Evolutionary conservation across 2,113 vertebrate species (phyloP).

Genomic region (Probosciger aterrimus): DNA sequence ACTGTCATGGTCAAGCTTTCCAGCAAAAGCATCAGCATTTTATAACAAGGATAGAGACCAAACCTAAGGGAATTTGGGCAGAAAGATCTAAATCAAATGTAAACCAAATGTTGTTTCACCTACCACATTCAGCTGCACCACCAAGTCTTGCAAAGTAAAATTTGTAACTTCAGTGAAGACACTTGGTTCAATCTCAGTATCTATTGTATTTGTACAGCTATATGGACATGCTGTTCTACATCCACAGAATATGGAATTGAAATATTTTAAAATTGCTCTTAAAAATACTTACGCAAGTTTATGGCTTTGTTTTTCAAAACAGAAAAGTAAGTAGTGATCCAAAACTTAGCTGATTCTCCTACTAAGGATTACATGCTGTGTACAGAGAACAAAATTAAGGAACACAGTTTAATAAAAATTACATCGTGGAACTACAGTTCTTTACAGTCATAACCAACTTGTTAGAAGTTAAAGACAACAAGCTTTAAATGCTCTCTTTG

Average conservation of each 20-base stretch:
- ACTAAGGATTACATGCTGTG: not conserved
- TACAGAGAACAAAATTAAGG: not conserved
- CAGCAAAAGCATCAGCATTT: not conserved
- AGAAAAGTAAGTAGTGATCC: not conserved
- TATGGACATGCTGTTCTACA: not conserved
- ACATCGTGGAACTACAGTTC: not conserved
- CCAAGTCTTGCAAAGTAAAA: not conserved
- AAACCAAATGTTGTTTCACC: not conserved
- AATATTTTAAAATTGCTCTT: not conserved
- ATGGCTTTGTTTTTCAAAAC: not conserved
- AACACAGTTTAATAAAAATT: not conserved
- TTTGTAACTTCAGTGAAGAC: not conserved
- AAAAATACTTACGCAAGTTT: not conserved
- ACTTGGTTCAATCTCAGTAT: not conserved
- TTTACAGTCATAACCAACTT: not conserved
- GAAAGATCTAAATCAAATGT: not conserved
- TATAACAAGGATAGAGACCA: not conserved
- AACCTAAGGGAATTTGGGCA: not conserved
- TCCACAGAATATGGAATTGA: not conserved
- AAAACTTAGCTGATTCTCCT: not conserved
- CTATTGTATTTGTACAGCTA: not conserved
- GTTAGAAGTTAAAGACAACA: not conserved
- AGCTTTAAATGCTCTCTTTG: not conserved
- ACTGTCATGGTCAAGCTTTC: not conserved
- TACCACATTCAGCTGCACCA: not conserved